Percentiles rank a stretch among this genome's conserved stretches.
Conservation (phyloP, 2,113 vertebrate species). For the Apteryx mantelli region DNA sequence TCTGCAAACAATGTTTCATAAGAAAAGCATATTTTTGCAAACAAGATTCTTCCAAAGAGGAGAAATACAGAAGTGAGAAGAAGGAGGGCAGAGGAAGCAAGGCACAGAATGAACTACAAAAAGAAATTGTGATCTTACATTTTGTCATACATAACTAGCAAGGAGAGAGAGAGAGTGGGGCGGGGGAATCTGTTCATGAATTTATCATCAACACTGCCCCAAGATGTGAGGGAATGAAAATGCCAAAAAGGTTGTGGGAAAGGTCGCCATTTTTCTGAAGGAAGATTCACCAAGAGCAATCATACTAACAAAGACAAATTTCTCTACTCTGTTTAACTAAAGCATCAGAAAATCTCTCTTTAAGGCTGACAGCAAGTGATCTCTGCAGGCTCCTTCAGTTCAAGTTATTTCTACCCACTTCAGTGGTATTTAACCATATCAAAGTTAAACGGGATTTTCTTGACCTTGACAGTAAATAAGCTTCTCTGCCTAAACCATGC, state of each 20-base stretch:
- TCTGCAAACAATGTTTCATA: slow-evolving; percentile 2
- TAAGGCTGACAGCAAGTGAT: neutral
- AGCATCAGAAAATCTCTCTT: neutral
- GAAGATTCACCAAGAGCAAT: neutral
- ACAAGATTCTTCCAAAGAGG: neutral
- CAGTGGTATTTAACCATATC: neutral
- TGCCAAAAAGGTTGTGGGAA: neutral
- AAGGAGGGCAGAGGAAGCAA: neutral
- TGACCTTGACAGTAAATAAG: neutral
- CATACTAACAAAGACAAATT: fast-evolving
- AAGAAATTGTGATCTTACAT: fast-evolving
- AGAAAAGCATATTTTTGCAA: slow-evolving; percentile 26
- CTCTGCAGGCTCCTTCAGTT: neutral
- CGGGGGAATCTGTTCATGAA: neutral
- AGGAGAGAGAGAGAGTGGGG: neutral
- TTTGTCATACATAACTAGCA: neutral
- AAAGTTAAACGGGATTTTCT: neutral
- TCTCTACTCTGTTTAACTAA: neutral
- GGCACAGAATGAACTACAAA: neutral
- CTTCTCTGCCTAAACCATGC: neutral
- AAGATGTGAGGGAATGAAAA: neutral
- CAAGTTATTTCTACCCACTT: neutral
- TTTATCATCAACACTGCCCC: neutral
- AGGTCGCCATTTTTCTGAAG: neutral
- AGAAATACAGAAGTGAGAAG: neutral